Conservation (phyloP, 2,113 vertebrate species). For the Hyaena hyaena region DNA sequence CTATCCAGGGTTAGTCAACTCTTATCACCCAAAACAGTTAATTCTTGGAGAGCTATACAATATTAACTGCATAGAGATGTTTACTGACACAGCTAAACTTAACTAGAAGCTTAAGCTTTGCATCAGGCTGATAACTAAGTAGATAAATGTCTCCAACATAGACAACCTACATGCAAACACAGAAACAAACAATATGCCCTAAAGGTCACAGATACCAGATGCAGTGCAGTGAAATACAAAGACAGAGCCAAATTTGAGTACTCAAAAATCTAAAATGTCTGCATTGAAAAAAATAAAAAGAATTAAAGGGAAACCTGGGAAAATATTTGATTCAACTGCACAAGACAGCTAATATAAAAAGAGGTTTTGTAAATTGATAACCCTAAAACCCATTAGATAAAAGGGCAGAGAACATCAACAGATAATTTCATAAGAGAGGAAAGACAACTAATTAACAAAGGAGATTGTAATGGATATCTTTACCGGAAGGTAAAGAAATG, state of each 20-base stretch:
- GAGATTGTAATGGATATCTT: not conserved
- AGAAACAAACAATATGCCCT: not conserved
- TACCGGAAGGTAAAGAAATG: conserved; percentile 3
- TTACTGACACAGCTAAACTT: not conserved
- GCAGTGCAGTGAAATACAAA: not conserved
- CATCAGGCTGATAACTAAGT: conserved; percentile 22
- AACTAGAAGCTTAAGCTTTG: not conserved
- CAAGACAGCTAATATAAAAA: not conserved
- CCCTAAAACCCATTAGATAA: not conserved
- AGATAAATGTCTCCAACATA: not conserved
- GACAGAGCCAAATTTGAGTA: not conserved
- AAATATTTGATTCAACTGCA: conserved; percentile 21
- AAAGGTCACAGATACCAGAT: not conserved
- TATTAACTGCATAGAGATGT: conserved; percentile 9
- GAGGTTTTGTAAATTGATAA: not conserved
- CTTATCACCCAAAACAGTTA: conserved; percentile 16
- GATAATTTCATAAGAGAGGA: conserved; percentile 28
- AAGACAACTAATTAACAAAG: not conserved
- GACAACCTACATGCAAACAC: not conserved
- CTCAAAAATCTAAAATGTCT: conserved; percentile 20
- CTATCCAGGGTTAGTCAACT: not conserved
- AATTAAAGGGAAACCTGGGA: not conserved
- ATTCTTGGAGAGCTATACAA: not conserved
- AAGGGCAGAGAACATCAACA: not conserved
- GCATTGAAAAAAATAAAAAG: not conserved